phyloP scores from a whole-genome alignment of 2,113 vertebrate genomes.

The Chlorodrepanis virens region DNA sequence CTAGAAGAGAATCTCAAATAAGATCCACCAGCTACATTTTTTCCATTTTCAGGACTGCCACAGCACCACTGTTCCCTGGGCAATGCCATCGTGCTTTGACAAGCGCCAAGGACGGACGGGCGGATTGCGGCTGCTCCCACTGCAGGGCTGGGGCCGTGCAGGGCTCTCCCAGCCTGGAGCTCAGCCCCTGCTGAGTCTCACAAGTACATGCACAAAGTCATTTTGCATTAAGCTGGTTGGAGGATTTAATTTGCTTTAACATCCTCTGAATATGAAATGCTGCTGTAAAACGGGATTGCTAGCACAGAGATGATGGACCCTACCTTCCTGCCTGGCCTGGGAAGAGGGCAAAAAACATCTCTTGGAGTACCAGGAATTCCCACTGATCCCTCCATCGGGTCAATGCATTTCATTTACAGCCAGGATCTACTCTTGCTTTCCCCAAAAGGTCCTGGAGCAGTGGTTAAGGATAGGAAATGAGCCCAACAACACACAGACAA shows the following conservation, averaged over 20 bases:
- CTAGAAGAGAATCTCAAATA: not conserved
- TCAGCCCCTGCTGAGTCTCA: not conserved
- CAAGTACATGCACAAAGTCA: not conserved
- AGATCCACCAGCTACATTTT: not conserved
- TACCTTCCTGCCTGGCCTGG: not conserved
- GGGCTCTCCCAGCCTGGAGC: not conserved
- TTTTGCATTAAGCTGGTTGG: not conserved
- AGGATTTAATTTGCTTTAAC: not conserved
- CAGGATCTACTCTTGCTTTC: not conserved
- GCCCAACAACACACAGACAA: not conserved
- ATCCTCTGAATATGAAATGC: not conserved
- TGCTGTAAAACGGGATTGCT: not conserved
- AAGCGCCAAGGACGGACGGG: accelerated
- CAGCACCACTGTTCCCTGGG: not conserved
- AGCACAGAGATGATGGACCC: accelerated
- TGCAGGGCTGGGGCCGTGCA: accelerated
- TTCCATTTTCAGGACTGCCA: not conserved
- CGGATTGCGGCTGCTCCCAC: accelerated
- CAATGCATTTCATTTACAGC: not conserved
- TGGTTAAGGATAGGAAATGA: not conserved
- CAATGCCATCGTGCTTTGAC: accelerated
- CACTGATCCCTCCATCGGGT: not conserved
- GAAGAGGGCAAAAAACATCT: not conserved
- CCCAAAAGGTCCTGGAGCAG: not conserved
- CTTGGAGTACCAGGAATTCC: not conserved